Evolutionary conservation across 1,140 invertebrate genomes (phyloP).

Genomic region (Antheraea pernyi): DNA sequence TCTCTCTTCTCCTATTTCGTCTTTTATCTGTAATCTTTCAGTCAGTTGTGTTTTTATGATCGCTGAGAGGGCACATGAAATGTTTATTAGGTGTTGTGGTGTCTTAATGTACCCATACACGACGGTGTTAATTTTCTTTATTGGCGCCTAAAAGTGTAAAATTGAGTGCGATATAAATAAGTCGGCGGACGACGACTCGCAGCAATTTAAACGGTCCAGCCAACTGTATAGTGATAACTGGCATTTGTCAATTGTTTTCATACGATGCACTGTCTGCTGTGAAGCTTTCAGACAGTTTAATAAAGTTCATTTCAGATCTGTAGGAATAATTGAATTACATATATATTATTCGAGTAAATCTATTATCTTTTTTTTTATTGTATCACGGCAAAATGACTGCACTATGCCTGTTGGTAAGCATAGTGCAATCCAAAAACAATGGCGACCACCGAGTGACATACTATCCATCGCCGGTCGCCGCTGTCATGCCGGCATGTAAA

Average conservation of each 20-base stretch:
- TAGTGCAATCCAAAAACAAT: no score
- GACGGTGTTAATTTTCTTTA: conserved; percentile 17
- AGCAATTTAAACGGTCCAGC: background rate
- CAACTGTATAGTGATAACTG: background rate
- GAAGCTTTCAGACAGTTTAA: background rate
- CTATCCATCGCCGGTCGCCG: no score
- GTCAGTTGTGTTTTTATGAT: conserved; percentile 67
- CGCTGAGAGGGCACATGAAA: conserved; percentile 29
- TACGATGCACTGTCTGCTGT: no score
- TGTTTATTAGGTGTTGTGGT: conserved; percentile 31
- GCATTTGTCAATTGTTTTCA: background rate
- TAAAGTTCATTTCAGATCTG: no score
- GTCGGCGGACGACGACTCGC: no score
- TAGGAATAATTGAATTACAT: no score
- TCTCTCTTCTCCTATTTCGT: background rate
- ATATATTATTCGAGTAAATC: no score
- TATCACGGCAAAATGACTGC: no score
- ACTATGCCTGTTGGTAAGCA: no score
- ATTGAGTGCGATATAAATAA: background rate
- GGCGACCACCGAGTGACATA: no score
- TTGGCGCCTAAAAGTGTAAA: conserved; percentile 3
- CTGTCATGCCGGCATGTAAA: no score
- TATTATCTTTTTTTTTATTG: no score
- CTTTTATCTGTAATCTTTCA: conserved; percentile 25
- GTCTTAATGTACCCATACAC: conserved; percentile 20